Evolutionary conservation across 2,888 invertebrate species (phyloP).

Genomic region (Lydus trimaculatus): DNA sequence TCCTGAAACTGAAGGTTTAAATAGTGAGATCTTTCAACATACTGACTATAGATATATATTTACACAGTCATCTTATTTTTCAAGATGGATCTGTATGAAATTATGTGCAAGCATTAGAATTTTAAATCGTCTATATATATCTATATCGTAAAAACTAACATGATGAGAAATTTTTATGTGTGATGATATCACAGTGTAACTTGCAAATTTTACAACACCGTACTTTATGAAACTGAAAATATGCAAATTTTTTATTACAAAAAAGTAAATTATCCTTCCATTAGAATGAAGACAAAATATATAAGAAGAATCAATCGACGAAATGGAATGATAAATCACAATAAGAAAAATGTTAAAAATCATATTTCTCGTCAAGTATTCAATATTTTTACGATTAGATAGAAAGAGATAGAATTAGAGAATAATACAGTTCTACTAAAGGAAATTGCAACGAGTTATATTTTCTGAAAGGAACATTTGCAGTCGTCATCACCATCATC

Average conservation of each 20-base stretch:
- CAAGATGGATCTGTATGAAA: neutral
- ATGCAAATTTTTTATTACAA: constrained; percentile 1
- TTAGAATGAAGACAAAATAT: neutral
- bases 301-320: neutral
- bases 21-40: neutral
- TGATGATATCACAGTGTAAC: neutral
- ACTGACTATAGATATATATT: neutral
- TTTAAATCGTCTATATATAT: neutral
- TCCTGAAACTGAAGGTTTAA: neutral
- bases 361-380: neutral
- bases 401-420: neutral
- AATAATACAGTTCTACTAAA: neutral
- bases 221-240: neutral
- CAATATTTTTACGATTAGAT: neutral
- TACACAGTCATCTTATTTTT: neutral
- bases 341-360: neutral
- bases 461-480: neutral
- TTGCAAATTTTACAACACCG: neutral
- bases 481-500: neutral
- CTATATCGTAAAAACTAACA: constrained; percentile 3
- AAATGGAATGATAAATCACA: neutral
- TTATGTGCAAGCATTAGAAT: neutral
- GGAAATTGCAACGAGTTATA: neutral
- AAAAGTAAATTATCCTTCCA: neutral
- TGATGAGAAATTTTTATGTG: constrained; percentile 2